Percentiles rank a stretch among this genome's conserved stretches.
Conservation (phyloP, 2,888 invertebrate genomes). For the Rotaria socialis region DNA sequence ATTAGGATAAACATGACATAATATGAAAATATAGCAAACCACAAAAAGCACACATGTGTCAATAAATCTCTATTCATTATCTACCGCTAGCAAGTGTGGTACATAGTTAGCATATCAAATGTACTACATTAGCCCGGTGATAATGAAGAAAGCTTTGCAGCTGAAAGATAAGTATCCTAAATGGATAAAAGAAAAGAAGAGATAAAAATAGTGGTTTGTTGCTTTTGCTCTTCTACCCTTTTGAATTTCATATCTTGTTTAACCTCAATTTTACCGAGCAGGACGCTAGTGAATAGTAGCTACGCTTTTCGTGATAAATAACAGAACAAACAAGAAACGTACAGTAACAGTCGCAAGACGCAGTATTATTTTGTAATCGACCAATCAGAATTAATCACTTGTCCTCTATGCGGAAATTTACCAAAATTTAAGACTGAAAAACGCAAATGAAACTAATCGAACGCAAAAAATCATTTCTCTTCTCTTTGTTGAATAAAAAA, state of each 20-base stretch:
- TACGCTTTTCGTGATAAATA: not conserved
- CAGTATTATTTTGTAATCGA: not conserved
- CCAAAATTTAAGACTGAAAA: not conserved
- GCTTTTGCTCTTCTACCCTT: not conserved
- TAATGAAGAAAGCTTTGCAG: not conserved
- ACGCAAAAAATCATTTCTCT: not conserved
- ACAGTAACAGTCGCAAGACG: no score
- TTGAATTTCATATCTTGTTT: not conserved
- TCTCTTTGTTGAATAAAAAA: not conserved
- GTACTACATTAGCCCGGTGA: conserved; percentile 37
- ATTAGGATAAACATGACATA: no score
- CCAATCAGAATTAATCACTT: not conserved
- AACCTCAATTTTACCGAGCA: not conserved
- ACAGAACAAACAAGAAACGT: not conserved
- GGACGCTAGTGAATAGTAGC: not conserved
- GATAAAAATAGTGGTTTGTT: not conserved
- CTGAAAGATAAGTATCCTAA: not conserved
- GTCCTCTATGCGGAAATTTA: not conserved
- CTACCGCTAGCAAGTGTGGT: not conserved
- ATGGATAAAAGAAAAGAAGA: not conserved
- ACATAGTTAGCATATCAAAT: not conserved
- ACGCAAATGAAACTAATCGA: no score
- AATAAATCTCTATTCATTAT: not conserved
- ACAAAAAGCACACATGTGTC: not conserved
- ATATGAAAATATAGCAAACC: not conserved